Evolutionary conservation across 1,140 invertebrate genomes (phyloP).

Genomic region (Pinna nobilis): DNA sequence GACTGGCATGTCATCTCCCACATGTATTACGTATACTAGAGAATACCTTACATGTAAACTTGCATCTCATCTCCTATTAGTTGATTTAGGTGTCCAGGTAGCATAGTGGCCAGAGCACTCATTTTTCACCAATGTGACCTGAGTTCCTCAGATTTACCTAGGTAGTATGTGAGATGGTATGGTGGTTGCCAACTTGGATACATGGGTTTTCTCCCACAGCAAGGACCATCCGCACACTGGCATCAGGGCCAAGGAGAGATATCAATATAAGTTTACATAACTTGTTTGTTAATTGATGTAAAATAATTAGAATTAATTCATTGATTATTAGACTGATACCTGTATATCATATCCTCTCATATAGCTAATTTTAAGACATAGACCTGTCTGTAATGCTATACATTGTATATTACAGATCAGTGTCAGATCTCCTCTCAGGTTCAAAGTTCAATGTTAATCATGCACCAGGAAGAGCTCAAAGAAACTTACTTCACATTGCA

Average conservation of each 20-base stretch:
- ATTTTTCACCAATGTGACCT: too few species aligned
- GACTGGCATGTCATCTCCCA: too few species aligned
- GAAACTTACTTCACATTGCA: slow-evolving; percentile 65
- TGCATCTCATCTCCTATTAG: too few species aligned
- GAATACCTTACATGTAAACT: too few species aligned
- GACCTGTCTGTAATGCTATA: not conserved
- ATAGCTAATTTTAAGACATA: not conserved
- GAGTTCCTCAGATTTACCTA: too few species aligned
- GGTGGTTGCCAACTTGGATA: too few species aligned
- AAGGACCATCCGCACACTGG: too few species aligned
- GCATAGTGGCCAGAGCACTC: too few species aligned
- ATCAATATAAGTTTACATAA: not conserved
- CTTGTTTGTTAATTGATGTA: not conserved
- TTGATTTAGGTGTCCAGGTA: too few species aligned
- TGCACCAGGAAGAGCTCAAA: slow-evolving; percentile 57
- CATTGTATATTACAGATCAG: slow-evolving; percentile 57
- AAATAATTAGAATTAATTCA: not conserved
- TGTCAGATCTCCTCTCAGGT: slow-evolving; percentile 58
- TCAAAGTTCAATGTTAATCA: slow-evolving; percentile 66
- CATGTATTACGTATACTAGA: too few species aligned
- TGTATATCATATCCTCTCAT: not conserved
- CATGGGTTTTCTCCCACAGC: too few species aligned
- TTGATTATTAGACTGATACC: not conserved
- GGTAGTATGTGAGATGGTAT: too few species aligned
- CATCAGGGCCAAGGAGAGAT: not conserved